phyloP scores from a whole-genome alignment of 1,140 invertebrate species.

The Ruditapes philippinarum region DNA sequence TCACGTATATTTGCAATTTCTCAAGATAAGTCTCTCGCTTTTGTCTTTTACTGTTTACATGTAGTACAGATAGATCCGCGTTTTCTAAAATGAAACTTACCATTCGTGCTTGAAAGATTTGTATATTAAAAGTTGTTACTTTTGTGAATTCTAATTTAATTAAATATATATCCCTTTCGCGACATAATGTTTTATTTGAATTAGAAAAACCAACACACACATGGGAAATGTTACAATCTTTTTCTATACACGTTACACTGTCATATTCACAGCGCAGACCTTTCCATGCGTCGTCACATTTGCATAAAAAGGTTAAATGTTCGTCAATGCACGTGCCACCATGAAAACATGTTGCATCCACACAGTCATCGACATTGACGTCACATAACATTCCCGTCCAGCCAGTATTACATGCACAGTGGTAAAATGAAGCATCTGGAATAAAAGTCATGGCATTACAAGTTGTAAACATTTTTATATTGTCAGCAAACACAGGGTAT shows the following conservation, averaged over 20 bases:
- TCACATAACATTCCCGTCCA: constrained; percentile 84
- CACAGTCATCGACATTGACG: constrained; percentile 80
- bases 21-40: neutral
- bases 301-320: constrained; percentile 70
- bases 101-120: constrained; percentile 52
- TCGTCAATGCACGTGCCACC: constrained; percentile 73
- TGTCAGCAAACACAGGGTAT: neutral
- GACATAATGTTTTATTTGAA: constrained; percentile 1
- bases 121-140: neutral
- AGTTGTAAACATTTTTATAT: neutral
- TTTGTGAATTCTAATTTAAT: constrained; percentile 24
- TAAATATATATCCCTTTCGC: neutral
- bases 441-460: neutral
- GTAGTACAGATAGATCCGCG: constrained; percentile 40
- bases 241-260: constrained; percentile 1
- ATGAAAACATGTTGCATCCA: constrained; percentile 71
- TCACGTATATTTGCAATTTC: constrained; percentile 55
- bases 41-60: neutral
- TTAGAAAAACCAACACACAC: constrained; percentile 36
- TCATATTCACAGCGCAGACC: constrained; percentile 71
- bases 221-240: constrained; percentile 11
- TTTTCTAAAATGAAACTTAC: constrained; percentile 51
- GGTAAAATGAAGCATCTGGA: constrained; percentile 30
- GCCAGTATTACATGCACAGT: constrained; percentile 77
- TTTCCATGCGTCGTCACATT: constrained; percentile 62